Percentiles rank a stretch among this genome's conserved stretches.
Evolutionary conservation across 2,113 vertebrate species (phyloP).

Genomic region (Poeciliopsis turrubarensis): DNA sequence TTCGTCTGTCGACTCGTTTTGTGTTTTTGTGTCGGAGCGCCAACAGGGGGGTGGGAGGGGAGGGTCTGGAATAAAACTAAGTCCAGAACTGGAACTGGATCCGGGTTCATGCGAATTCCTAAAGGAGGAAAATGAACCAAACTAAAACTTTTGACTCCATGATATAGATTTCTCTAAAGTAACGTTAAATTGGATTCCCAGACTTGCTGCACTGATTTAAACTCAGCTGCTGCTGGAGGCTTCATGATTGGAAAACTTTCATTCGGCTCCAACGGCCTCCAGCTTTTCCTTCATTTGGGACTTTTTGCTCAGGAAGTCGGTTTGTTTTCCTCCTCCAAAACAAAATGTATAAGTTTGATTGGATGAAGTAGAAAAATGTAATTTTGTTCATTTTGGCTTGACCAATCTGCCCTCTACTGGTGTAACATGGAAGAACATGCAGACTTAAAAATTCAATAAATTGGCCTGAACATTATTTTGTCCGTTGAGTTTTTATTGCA

Average conservation of each 20-base stretch:
- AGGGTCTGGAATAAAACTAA: background rate
- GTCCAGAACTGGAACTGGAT: background rate
- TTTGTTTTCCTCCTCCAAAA: conserved; percentile 1
- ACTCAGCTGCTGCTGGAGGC: background rate
- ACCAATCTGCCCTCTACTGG: conserved; percentile 58
- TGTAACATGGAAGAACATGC: conserved; percentile 65
- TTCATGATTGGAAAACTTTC: background rate
- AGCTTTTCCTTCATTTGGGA: background rate
- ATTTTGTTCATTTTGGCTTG: conserved; percentile 1
- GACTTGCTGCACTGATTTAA: background rate
- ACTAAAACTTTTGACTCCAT: background rate
- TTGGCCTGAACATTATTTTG: conserved; percentile 53
- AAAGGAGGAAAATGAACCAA: background rate
- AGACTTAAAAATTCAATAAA: conserved; percentile 72
- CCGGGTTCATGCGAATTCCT: background rate
- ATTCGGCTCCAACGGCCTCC: background rate
- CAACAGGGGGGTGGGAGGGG: conserved; percentile 2
- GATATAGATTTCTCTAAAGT: background rate
- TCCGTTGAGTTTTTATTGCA: background rate
- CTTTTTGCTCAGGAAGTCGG: background rate
- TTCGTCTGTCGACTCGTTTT: background rate
- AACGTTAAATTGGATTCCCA: background rate
- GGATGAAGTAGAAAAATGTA: background rate
- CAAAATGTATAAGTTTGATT: background rate
- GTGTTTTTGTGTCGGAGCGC: conserved; percentile 7